Evolutionary conservation across 2,113 vertebrate species (phyloP), one percentile per base, ranked within the genome.

Genomic region (Chionodraco myersi): DNA sequence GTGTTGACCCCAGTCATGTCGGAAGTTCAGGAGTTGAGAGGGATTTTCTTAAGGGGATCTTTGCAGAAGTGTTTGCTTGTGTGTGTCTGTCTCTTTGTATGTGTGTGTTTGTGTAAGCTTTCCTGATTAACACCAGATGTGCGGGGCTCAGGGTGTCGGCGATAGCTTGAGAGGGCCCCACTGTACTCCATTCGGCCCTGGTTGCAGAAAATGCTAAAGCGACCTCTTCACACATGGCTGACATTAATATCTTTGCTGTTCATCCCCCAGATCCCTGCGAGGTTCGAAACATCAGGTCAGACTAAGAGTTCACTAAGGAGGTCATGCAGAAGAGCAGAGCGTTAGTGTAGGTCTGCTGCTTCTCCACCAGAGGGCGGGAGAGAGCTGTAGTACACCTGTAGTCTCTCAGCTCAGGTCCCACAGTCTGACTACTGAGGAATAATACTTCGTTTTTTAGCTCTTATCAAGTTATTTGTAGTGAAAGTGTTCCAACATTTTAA

Each of bases 1-100:
- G 88, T 82, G 89, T 79, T 94, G 93, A 94, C 92, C 91, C 90
- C 77, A 82, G 91, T 93, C 89, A 91, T 95, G 93, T 95, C 92
- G 92, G 92, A 95, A 95, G 94, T 95, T 95, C 93, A 94, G 90
- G 83, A 95, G 94, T 95, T 95, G 93, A 94, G 93, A 90, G 82
- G 92, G 92, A 91, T 93, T 95, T 94, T 92, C 83, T 91, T 85
- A 62, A 78, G 89, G 82, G 76, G 89, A 69, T 88, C 88, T 89
- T 79, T 88, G 85, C 84, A 76, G 68, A 85, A 86, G 91, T 89
- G 90, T 91, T 88, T 86, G 88, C 68, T 85, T 80, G 75, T 78
- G 85, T 87, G 88, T 81, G 87, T 87, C 63, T 89, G 34, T 87
- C 52, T 75, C 51, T 85, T 41, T 41, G 36, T 41, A 41, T 41